Conservation (phyloP, 1,140 invertebrate species). For the Pectinophora gossypiella region DNA sequence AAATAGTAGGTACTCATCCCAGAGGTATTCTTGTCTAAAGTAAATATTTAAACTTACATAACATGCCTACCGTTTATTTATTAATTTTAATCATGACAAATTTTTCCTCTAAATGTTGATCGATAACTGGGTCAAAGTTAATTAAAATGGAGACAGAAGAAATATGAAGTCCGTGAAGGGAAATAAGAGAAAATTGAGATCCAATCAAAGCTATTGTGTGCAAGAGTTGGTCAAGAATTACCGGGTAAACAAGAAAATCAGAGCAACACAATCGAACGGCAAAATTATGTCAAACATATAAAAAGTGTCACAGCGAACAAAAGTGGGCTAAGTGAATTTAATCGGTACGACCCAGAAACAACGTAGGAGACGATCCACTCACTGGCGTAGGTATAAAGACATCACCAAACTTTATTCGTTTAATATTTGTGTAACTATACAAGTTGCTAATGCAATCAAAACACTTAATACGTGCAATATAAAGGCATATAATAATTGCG, state of each 20-base stretch:
- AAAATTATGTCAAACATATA: constrained; percentile 41
- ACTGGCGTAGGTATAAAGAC: neutral
- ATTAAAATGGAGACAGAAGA: neutral
- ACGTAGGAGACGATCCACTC: constrained; percentile 34
- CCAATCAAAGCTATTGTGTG: neutral
- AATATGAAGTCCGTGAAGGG: neutral
- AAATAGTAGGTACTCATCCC: too few relatives aligned
- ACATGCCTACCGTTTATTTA: too few relatives aligned
- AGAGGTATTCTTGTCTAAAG: too few relatives aligned
- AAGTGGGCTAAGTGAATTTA: constrained; percentile 70
- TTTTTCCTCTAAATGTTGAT: too few relatives aligned
- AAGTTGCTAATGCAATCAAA: too few relatives aligned
- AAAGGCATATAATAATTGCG: too few relatives aligned
- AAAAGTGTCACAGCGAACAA: constrained; percentile 51
- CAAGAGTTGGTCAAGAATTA: neutral
- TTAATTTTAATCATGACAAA: too few relatives aligned
- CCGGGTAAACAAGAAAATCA: too few relatives aligned
- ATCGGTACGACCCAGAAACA: constrained; percentile 66
- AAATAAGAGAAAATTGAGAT: neutral
- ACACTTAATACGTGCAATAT: too few relatives aligned
- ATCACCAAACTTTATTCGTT: neutral
- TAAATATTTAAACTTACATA: too few relatives aligned
- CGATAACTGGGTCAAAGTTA: neutral
- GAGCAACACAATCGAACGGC: constrained; percentile 2
- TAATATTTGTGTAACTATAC: too few relatives aligned